These are phyloP conservation scores for Hydropsyche betteni DNA, from an alignment of 2,888 invertebrate species.

Conservation along the genomic window DNA sequence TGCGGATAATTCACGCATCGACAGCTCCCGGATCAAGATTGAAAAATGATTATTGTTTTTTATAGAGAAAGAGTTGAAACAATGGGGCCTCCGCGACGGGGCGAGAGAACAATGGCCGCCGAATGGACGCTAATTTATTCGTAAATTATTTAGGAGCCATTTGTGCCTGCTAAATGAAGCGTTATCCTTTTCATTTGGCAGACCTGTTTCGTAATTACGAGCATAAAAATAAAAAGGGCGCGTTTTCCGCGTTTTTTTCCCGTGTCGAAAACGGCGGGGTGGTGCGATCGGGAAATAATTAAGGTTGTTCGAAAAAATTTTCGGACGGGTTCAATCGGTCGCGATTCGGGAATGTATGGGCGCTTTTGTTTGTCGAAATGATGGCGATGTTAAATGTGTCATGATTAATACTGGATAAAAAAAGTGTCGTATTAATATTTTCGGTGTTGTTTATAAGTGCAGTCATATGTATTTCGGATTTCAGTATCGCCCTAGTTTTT, in stretches of 20 bases:
- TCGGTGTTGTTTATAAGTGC: too few species aligned
- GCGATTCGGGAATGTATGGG: too few species aligned
- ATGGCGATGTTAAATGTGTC: too few species aligned
- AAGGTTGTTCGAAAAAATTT: not conserved
- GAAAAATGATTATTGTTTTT: conserved; percentile 18
- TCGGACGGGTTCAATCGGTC: too few species aligned
- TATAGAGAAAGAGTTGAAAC: conserved; percentile 47
- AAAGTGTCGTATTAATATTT: too few species aligned
- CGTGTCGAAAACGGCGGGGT: too few species aligned
- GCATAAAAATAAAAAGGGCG: conserved; percentile 19
- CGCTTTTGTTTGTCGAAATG: too few species aligned
- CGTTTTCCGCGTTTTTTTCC: not conserved
- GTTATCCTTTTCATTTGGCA: conserved; percentile 45
- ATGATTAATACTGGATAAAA: too few species aligned
- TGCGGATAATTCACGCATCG: conserved; percentile 47
- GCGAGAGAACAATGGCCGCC: conserved; percentile 38
- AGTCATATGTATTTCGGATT: too few species aligned
- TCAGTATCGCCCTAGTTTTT: too few species aligned
- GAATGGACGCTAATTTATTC: conserved; percentile 50
- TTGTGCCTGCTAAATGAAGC: conserved; percentile 48
- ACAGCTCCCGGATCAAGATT: conserved; percentile 38
- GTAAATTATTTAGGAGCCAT: conserved; percentile 47
- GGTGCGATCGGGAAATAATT: too few species aligned
- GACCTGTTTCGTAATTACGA: conserved; percentile 35
- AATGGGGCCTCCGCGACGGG: conserved; percentile 36